These are phyloP conservation scores for Agrochola macilenta DNA, from an alignment of 2,888 invertebrate species.

Conservation along the genomic window DNA sequence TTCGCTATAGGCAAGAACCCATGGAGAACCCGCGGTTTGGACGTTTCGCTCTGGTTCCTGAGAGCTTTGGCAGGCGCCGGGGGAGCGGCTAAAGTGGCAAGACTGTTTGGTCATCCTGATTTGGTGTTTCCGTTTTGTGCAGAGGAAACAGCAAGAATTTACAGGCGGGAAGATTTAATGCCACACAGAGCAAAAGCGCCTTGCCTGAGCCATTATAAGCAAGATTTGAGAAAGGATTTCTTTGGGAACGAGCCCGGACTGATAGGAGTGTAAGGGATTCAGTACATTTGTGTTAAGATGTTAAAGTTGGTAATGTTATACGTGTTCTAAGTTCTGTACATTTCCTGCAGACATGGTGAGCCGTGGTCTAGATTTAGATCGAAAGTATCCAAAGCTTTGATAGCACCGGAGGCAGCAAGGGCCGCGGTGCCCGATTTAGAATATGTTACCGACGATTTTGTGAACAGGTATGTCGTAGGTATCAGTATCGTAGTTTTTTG, in stretches of 20 bases:
- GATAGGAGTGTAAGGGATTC: conserved; percentile 93
- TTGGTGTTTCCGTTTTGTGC: conserved; percentile 93
- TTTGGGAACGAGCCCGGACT: conserved; percentile 93
- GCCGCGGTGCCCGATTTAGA: conserved; percentile 94
- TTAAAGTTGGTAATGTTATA: background rate
- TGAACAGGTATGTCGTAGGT: conserved; percentile 89
- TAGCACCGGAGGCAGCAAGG: conserved; percentile 94
- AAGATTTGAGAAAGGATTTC: conserved; percentile 92
- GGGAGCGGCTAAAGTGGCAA: conserved; percentile 92
- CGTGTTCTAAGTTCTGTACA: conserved; percentile 24
- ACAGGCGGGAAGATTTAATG: conserved; percentile 92
- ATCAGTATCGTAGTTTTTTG: conserved; percentile 18
- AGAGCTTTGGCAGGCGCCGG: conserved; percentile 86
- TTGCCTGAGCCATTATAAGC: conserved; percentile 93
- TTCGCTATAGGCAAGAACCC: conserved; percentile 91
- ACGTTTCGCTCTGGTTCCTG: conserved; percentile 88
- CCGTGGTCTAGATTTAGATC: conserved; percentile 96
- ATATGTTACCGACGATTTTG: conserved; percentile 94
- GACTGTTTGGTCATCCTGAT: conserved; percentile 94
- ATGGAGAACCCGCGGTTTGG: conserved; percentile 89
- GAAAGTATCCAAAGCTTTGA: conserved; percentile 95
- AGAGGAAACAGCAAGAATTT: conserved; percentile 93
- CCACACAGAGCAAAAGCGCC: conserved; percentile 94
- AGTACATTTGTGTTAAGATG: background rate
- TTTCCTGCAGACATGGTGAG: conserved; percentile 93